Evolutionary conservation across 2,113 vertebrate genomes (phyloP).

Genomic region (Holacanthus passer): DNA sequence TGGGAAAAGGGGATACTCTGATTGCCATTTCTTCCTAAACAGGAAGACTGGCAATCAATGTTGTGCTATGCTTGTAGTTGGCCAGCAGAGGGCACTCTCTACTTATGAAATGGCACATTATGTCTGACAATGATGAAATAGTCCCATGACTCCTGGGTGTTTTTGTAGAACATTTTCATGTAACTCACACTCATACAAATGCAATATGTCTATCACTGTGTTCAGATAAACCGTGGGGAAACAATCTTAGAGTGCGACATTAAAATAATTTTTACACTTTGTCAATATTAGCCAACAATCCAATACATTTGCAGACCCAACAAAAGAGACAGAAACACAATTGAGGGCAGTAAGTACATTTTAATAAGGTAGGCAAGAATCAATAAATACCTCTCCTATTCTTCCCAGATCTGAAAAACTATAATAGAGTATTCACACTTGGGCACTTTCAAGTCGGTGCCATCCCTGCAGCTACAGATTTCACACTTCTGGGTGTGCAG

Average conservation of each 20-base stretch:
- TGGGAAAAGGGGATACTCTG: slow-evolving; percentile 18
- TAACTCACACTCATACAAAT: background rate
- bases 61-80: background rate
- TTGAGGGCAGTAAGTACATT: background rate
- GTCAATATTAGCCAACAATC: background rate
- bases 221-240: background rate
- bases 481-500: slow-evolving; percentile 75
- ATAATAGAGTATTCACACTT: slow-evolving; percentile 70
- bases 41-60: background rate
- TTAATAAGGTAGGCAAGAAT: slow-evolving; percentile 20
- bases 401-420: slow-evolving; percentile 69
- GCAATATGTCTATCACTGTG: background rate
- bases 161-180: background rate
- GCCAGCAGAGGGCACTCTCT: slow-evolving; percentile 68
- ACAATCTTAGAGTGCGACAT: background rate
- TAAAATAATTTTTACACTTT: background rate
- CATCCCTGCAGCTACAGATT: slow-evolving; percentile 74
- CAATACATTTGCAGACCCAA: slow-evolving; percentile 3
- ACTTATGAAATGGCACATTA: slow-evolving; percentile 6
- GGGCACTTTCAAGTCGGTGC: slow-evolving; percentile 77
- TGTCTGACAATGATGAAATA: background rate
- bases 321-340: slow-evolving; percentile 21
- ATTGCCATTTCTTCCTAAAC: slow-evolving; percentile 3
- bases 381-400: slow-evolving; percentile 49
- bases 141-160: background rate